Evolutionary conservation across 2,113 vertebrate species (phyloP).

Genomic region (Ceyx melanurus): DNA sequence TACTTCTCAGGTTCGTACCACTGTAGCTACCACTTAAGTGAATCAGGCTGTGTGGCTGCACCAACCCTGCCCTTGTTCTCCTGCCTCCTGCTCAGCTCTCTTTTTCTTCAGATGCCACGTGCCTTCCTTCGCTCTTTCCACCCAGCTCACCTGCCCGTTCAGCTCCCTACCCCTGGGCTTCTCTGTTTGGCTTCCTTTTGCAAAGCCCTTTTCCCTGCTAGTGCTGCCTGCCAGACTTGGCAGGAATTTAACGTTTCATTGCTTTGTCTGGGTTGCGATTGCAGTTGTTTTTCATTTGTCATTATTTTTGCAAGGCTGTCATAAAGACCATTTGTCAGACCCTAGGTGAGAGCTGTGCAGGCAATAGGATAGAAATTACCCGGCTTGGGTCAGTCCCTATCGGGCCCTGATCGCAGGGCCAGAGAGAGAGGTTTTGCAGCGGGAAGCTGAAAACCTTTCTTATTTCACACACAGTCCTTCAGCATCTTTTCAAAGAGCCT

Average conservation of each 20-base stretch:
- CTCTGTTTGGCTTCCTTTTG: neutral
- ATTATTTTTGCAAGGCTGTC: neutral
- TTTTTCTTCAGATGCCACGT: neutral
- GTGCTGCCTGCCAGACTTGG: neutral
- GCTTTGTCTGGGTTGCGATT: neutral
- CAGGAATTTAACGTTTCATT: neutral
- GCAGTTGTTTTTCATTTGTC: neutral
- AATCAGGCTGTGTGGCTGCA: neutral
- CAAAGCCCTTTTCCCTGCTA: neutral
- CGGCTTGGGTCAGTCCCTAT: neutral
- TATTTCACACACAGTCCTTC: neutral
- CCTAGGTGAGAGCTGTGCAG: neutral
- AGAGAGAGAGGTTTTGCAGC: neutral
- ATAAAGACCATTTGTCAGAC: neutral
- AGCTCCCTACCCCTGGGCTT: neutral
- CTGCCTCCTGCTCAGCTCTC: neutral
- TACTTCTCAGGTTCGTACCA: neutral
- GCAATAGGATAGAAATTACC: neutral
- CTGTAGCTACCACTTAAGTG: neutral
- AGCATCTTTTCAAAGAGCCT: constrained; percentile 45
- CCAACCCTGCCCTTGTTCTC: neutral
- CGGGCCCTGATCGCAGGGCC: neutral
- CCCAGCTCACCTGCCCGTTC: neutral
- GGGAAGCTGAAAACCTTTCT: constrained; percentile 22
- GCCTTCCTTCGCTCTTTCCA: neutral